Conservation (phyloP, 2,888 invertebrate genomes). For the Tigriopus californicus region DNA sequence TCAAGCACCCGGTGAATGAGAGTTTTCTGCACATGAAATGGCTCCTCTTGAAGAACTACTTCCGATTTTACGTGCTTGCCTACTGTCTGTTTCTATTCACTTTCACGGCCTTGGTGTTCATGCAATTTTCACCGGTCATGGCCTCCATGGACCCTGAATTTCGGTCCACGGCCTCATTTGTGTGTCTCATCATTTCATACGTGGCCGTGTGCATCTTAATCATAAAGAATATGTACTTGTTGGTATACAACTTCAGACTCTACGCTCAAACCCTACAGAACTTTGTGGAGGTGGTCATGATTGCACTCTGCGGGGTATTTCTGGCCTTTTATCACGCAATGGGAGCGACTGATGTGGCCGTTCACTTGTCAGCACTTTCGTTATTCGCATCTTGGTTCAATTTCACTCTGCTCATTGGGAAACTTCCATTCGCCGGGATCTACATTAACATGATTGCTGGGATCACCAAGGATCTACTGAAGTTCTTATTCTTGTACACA, state of each 20-base stretch:
- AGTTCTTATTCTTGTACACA: constrained; percentile 30
- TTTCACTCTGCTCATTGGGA: constrained; percentile 36
- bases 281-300: constrained; percentile 36
- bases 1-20: constrained; percentile 38
- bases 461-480: constrained; percentile 36
- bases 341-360: constrained; percentile 24
- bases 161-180: too few species aligned
- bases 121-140: neutral
- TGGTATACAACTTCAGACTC: constrained; percentile 32
- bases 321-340: constrained; percentile 26
- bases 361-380: constrained; percentile 34
- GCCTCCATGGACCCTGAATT: too few species aligned
- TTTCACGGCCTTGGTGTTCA: constrained; percentile 26
- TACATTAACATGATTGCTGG: constrained; percentile 41
- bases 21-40: constrained; percentile 39
- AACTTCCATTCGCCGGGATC: constrained; percentile 38
- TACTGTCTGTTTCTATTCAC: constrained; percentile 34
- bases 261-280: constrained; percentile 37
- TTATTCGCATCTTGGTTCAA: constrained; percentile 37
- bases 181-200: too few species aligned
- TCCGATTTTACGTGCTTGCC: constrained; percentile 33
- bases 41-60: constrained; percentile 35
- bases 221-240: constrained; percentile 26
- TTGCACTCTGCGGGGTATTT: constrained; percentile 30
- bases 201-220: too few species aligned